phyloP scores from a whole-genome alignment of 2,888 invertebrate genomes.

The Eulithis testata region DNA sequence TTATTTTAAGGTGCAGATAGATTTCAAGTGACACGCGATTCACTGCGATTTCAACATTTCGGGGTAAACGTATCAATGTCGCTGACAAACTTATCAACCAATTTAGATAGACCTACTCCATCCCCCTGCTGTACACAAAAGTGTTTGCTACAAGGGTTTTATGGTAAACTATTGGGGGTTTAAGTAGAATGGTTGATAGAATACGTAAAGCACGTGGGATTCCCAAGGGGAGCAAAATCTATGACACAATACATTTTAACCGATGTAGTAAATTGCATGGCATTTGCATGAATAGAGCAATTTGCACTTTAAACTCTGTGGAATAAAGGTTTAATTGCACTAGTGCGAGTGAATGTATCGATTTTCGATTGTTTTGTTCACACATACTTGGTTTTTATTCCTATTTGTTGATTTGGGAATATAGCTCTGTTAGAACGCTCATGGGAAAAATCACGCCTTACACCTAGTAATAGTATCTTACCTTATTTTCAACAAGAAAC shows the following conservation, averaged over 20 bases:
- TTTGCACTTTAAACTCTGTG: slow-evolving; percentile 10
- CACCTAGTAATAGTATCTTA: no score
- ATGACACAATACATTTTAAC: slow-evolving; percentile 37
- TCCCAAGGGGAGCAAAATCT: slow-evolving; percentile 50
- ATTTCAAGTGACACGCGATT: slow-evolving; percentile 4
- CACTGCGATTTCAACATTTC: slow-evolving; percentile 54
- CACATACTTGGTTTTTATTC: background rate
- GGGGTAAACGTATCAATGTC: slow-evolving; percentile 67
- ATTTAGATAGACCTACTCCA: slow-evolving; percentile 45
- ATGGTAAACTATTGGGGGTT: slow-evolving; percentile 40
- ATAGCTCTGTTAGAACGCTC: no score
- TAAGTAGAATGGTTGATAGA: slow-evolving; percentile 52
- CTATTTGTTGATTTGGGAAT: background rate
- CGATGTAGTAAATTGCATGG: slow-evolving; percentile 27
- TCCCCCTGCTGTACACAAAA: slow-evolving; percentile 16
- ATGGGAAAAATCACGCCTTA: no score
- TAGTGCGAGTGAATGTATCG: slow-evolving; percentile 11
- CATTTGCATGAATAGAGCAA: slow-evolving; percentile 9
- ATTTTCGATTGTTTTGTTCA: slow-evolving; percentile 10
- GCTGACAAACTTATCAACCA: slow-evolving; percentile 48
- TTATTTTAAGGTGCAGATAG: background rate
- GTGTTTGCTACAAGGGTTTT: background rate
- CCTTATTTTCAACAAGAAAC: no score
- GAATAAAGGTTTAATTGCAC: slow-evolving; percentile 9
- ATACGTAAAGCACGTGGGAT: slow-evolving; percentile 61